These are phyloP conservation scores for Tachuris rubrigastra DNA, from an alignment of 2,113 vertebrate genomes.

Conservation along the genomic window DNA sequence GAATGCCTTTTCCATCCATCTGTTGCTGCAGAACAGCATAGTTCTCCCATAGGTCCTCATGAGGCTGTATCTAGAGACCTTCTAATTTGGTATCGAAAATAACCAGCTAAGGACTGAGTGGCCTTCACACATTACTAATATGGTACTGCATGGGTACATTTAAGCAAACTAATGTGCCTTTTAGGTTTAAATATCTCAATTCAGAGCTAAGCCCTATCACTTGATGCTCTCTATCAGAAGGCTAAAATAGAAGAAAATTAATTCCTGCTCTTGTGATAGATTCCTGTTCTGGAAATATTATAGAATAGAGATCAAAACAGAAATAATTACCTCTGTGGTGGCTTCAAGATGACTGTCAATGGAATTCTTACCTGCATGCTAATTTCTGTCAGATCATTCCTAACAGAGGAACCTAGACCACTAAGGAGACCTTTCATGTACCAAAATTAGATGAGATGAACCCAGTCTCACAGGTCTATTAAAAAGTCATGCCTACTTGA, in stretches of 20 bases:
- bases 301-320: not conserved
- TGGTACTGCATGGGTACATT: not conserved
- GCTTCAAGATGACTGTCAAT: constrained; percentile 18
- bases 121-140: rapidly evolving
- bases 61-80: not conserved
- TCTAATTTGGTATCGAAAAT: not conserved
- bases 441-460: not conserved
- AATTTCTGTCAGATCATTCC: not conserved
- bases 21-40: not conserved
- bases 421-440: not conserved
- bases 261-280: not conserved
- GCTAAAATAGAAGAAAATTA: not conserved
- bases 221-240: not conserved
- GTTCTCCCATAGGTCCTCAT: not conserved
- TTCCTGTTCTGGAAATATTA: not conserved
- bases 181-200: not conserved
- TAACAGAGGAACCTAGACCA: not conserved
- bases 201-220: not conserved
- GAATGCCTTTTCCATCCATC: not conserved
- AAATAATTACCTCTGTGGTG: not conserved
- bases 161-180: not conserved
- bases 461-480: not conserved
- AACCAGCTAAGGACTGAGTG: not conserved
- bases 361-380: not conserved
- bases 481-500: not conserved